Evolutionary conservation across 2,888 invertebrate genomes (phyloP).

Genomic region (Oxycera nigricornis): DNA sequence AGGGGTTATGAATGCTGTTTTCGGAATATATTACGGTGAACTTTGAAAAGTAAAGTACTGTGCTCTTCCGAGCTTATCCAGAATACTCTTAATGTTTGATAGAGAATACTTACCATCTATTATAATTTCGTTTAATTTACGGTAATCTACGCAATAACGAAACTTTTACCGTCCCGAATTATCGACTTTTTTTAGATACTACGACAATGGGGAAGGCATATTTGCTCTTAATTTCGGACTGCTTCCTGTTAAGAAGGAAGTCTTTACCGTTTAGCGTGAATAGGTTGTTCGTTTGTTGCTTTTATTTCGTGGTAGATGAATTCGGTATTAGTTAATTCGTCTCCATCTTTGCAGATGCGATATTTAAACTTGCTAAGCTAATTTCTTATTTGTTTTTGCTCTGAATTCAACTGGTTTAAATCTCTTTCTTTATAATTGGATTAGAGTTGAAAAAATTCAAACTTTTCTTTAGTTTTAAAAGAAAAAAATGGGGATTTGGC

Average conservation of each 20-base stretch:
- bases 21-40: neutral
- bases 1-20: constrained; percentile 9
- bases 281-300: constrained; percentile 32
- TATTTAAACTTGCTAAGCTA: too few relatives aligned
- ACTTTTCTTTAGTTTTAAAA: neutral
- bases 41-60: constrained; percentile 1
- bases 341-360: constrained; percentile 25
- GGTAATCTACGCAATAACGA: neutral
- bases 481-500: neutral
- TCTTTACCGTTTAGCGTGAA: constrained; percentile 33
- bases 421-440: neutral
- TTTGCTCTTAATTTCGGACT: neutral
- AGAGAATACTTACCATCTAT: constrained; percentile 25
- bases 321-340: constrained; percentile 31
- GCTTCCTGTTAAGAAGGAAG: constrained; percentile 14
- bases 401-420: neutral
- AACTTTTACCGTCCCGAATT: neutral
- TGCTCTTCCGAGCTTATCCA: neutral
- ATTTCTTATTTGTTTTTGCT: constrained; percentile 24
- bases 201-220: constrained; percentile 11
- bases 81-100: neutral
- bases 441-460: neutral
- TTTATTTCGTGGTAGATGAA: constrained; percentile 33
- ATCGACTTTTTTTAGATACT: neutral
- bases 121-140: constrained; percentile 34